Evolutionary conservation across 2,113 vertebrate species (phyloP).

Genomic region (Cynocephalus volans): DNA sequence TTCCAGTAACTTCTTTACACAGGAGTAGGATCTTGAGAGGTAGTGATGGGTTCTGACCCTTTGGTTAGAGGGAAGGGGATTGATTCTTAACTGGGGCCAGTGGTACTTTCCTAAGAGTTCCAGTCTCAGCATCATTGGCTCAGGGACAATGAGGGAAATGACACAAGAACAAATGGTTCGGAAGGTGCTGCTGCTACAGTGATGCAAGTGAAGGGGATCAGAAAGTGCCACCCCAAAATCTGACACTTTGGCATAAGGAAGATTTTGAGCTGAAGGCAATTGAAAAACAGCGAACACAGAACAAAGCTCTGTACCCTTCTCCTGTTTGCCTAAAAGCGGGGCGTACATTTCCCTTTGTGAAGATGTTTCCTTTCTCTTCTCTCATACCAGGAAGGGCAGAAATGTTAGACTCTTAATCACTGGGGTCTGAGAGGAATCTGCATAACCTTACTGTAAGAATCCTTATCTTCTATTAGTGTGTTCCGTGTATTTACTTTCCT

Average conservation of each 20-base stretch:
- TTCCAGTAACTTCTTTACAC: background rate
- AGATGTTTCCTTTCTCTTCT: background rate
- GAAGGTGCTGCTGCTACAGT: background rate
- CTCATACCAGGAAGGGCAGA: background rate
- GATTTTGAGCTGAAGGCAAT: background rate
- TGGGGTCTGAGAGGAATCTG: background rate
- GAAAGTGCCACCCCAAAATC: background rate
- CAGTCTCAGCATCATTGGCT: background rate
- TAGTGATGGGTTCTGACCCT: background rate
- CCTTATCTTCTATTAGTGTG: background rate
- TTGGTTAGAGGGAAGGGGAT: background rate
- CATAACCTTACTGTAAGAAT: background rate
- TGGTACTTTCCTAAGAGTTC: background rate
- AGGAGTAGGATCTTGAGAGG: background rate
- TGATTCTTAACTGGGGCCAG: background rate
- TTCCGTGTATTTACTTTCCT: background rate
- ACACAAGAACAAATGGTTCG: background rate
- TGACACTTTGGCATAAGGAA: background rate
- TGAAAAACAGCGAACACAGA: background rate
- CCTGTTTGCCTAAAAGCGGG: background rate
- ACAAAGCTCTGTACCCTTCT: background rate
- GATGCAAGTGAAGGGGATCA: background rate
- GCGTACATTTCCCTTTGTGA: background rate
- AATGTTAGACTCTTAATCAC: background rate
- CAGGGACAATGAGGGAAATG: background rate